phyloP scores from a whole-genome alignment of 2,797 vertebrate species.

The Huso huso region DNA sequence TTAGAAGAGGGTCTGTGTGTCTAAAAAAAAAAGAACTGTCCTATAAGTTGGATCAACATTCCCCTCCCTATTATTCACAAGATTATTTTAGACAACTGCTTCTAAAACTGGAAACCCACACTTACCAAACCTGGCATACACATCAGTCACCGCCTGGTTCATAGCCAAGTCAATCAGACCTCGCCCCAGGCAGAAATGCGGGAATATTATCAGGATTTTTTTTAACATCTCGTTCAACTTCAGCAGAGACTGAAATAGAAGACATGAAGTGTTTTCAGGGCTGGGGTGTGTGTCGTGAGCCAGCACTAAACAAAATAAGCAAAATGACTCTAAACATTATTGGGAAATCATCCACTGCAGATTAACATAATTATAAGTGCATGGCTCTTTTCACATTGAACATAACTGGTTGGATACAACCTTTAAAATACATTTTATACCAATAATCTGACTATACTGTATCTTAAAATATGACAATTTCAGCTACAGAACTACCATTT shows the following conservation, averaged over 20 bases:
- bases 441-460: too few relatives aligned
- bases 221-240: conserved; percentile 79
- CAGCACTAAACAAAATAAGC: background rate
- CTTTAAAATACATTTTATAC: too few relatives aligned
- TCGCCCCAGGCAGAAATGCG: conserved; percentile 93
- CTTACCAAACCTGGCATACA: conserved; percentile 86
- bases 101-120: conserved; percentile 7
- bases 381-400: too few relatives aligned
- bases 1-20: too few relatives aligned
- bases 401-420: too few relatives aligned
- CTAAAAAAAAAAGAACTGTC: background rate
- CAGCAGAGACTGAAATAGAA: conserved; percentile 64
- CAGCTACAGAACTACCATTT: too few relatives aligned
- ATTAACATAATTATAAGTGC: too few relatives aligned
- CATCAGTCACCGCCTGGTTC: conserved; percentile 90
- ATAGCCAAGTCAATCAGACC: conserved; percentile 92
- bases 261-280: conserved; percentile 3
- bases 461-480: too few relatives aligned
- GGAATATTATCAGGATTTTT: conserved; percentile 78
- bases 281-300: background rate
- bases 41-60: background rate
- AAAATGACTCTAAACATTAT: background rate
- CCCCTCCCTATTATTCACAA: background rate
- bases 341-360: background rate
- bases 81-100: background rate